Evolutionary conservation across 2,888 invertebrate genomes (phyloP).

Genomic region (Dioctria rufipes): DNA sequence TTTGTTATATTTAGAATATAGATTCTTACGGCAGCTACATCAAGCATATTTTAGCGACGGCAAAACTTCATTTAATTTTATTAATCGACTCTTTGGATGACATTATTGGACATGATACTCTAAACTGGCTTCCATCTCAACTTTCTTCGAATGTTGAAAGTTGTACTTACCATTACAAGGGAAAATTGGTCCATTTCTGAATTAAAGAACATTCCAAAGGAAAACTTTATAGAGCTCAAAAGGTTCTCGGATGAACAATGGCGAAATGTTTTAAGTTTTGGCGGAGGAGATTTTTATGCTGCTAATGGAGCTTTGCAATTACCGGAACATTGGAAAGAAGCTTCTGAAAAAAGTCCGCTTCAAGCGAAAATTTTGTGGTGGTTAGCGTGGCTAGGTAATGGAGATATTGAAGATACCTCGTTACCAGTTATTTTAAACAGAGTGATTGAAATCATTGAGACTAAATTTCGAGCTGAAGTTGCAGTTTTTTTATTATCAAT

Average conservation of each 20-base stretch:
- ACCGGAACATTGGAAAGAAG: constrained; percentile 67
- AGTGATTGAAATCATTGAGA: constrained; percentile 78
- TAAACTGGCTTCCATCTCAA: constrained; percentile 83
- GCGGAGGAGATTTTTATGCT: constrained; percentile 69
- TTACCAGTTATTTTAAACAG: constrained; percentile 76
- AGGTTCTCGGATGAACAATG: constrained; percentile 69
- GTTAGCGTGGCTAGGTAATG: constrained; percentile 76
- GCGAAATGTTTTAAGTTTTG: constrained; percentile 68
- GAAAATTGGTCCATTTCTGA: constrained; percentile 30
- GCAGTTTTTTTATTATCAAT: constrained; percentile 81
- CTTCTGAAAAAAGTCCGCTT: constrained; percentile 68
- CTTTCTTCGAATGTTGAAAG: constrained; percentile 83
- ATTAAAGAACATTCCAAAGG: constrained; percentile 64
- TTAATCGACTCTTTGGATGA: constrained; percentile 85
- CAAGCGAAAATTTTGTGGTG: constrained; percentile 74
- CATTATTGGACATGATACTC: constrained; percentile 69
- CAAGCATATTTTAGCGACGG: constrained; percentile 65
- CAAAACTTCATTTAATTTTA: constrained; percentile 77
- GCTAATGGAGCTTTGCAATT: constrained; percentile 68
- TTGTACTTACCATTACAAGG: constrained; percentile 77
- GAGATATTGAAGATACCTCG: constrained; percentile 74
- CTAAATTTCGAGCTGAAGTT: constrained; percentile 77
- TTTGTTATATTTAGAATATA: constrained; percentile 75
- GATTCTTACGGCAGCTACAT: constrained; percentile 79
- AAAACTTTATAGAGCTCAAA: constrained; percentile 67